Conservation (phyloP, 1,140 invertebrate genomes). For the Brachionus rubens region DNA sequence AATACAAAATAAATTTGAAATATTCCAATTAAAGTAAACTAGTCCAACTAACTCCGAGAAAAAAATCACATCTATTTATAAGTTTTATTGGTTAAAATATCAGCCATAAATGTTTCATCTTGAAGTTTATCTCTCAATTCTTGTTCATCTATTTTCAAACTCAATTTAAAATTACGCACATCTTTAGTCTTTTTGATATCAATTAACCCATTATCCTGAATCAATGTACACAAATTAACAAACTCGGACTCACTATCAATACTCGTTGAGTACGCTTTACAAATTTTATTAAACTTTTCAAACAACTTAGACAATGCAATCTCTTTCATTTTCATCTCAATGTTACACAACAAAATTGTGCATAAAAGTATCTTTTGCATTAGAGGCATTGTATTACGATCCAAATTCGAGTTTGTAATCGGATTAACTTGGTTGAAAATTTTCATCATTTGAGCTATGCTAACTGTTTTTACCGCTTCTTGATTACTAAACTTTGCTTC, state of each 20-base stretch:
- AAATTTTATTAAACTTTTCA: constrained; percentile 70
- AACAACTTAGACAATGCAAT: constrained; percentile 75
- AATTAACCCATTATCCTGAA: constrained; percentile 77
- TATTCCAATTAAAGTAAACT: too few relatives aligned
- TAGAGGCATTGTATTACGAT: constrained; percentile 69
- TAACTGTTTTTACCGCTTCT: constrained; percentile 57
- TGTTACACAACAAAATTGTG: constrained; percentile 75
- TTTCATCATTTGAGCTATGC: constrained; percentile 73
- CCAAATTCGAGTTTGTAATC: constrained; percentile 57
- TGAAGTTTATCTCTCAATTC: constrained; percentile 73
- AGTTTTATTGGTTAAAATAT: constrained; percentile 69
- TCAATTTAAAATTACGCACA: constrained; percentile 64
- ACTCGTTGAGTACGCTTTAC: constrained; percentile 71
- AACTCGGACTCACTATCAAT: constrained; percentile 77
- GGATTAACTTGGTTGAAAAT: constrained; percentile 73
- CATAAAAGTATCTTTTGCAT: constrained; percentile 87
- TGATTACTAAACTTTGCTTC: constrained; percentile 2
- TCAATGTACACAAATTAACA: constrained; percentile 69
- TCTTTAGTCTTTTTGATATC: constrained; percentile 65
- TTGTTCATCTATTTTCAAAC: constrained; percentile 76
- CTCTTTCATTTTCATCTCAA: constrained; percentile 77
- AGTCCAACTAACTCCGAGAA: too few relatives aligned
- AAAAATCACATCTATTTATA: constrained; percentile 48
- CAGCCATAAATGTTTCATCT: constrained; percentile 77
- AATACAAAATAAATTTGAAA: too few relatives aligned